phyloP scores from a whole-genome alignment of 2,113 vertebrate species.

The Astur gentilis region DNA sequence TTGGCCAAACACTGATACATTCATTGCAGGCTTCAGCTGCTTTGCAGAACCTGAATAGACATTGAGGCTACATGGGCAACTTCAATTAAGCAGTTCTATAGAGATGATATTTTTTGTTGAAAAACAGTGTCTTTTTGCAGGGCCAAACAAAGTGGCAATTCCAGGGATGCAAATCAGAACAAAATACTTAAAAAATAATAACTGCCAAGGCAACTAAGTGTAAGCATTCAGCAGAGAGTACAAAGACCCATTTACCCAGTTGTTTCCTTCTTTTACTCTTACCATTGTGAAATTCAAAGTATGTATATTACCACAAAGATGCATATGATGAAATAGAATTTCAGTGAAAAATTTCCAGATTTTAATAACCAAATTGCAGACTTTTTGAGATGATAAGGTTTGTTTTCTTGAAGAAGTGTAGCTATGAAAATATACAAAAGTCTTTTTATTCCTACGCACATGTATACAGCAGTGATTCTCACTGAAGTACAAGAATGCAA shows the following conservation, averaged over 20 bases:
- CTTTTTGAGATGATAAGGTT: neutral
- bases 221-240: neutral
- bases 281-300: neutral
- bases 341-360: constrained; percentile 2
- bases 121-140: constrained; percentile 36
- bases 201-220: neutral
- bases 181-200: constrained; percentile 30
- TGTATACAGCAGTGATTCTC: constrained; percentile 9
- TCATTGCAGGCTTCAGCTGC: constrained; percentile 54
- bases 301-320: neutral
- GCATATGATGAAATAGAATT: neutral
- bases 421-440: constrained; percentile 15
- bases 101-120: constrained; percentile 37
- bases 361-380: neutral
- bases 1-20: constrained; percentile 41
- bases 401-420: neutral
- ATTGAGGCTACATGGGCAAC: neutral
- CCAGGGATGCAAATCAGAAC: constrained; percentile 9
- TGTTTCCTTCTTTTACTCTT: neutral
- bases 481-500: neutral
- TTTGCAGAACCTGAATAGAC: constrained; percentile 48
- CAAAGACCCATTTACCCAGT: neutral
- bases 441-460: constrained; percentile 34
- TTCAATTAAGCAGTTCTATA: constrained; percentile 42
- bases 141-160: constrained; percentile 28